These are phyloP conservation scores for Limanda limanda DNA, from an alignment of 2,113 vertebrate species.

Conservation along the genomic window DNA sequence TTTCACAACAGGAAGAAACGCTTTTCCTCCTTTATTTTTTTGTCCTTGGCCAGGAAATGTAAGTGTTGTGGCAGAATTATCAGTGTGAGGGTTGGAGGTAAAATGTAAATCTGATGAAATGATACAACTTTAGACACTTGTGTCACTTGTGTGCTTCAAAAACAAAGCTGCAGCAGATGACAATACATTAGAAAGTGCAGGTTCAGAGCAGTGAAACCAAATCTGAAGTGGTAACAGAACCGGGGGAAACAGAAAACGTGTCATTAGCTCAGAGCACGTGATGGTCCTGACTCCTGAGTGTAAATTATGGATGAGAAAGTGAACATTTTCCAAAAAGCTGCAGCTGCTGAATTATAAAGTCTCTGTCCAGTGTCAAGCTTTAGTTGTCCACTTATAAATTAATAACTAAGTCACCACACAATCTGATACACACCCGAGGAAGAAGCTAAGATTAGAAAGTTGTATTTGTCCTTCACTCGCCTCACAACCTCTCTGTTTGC, in stretches of 20 bases:
- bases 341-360: background rate
- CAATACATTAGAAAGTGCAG: background rate
- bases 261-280: too few relatives aligned
- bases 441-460: background rate
- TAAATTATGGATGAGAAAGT: background rate
- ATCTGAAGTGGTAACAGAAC: too few relatives aligned
- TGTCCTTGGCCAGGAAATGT: background rate
- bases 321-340: background rate
- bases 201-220: background rate
- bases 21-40: background rate
- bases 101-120: too few relatives aligned
- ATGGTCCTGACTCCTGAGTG: too few relatives aligned
- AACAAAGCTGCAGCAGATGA: background rate
- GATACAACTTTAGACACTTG: too few relatives aligned
- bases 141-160: too few relatives aligned
- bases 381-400: too few relatives aligned
- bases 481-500: constrained; percentile 27
- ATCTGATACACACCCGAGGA: background rate
- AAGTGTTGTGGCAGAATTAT: too few relatives aligned
- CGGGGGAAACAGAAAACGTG: background rate
- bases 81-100: too few relatives aligned
- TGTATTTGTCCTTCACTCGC: background rate
- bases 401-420: background rate
- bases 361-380: background rate
- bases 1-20: background rate